Percentiles rank a stretch among this genome's conserved stretches.
These are phyloP conservation scores for Limnodromus scolopaceus DNA, from an alignment of 2,797 vertebrate genomes.

Conservation along the genomic window DNA sequence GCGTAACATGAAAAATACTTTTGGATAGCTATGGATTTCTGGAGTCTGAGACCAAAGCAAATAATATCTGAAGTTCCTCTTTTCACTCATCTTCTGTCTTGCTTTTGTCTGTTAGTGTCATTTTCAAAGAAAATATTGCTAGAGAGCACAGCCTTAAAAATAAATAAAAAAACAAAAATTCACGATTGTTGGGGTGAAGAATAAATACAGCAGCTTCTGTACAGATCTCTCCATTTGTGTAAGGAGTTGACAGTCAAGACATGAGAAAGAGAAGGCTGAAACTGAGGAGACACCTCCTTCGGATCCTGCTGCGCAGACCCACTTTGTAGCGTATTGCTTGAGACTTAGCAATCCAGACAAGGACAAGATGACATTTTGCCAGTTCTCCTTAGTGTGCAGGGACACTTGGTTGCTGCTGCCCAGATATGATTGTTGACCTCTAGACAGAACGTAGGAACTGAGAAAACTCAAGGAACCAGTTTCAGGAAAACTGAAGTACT, in stretches of 20 bases:
- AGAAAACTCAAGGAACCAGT: not conserved
- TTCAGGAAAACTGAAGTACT: not conserved
- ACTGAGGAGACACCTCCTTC: not conserved
- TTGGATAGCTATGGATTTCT: not conserved
- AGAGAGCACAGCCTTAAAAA: not conserved
- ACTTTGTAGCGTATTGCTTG: not conserved
- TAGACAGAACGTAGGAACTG: not conserved
- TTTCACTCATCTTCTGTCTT: not conserved
- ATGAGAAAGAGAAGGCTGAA: not conserved
- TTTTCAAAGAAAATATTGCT: not conserved
- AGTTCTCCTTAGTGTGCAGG: not conserved
- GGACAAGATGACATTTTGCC: not conserved
- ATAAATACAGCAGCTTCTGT: not conserved
- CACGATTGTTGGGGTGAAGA: not conserved
- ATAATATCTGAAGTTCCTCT: not conserved
- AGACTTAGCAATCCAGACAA: not conserved
- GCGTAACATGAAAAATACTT: not conserved
- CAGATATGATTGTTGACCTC: not conserved
- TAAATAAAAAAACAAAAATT: not conserved
- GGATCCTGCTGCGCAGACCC: not conserved
- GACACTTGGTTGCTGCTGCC: not conserved
- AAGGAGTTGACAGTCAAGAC: not conserved
- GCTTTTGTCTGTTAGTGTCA: not conserved
- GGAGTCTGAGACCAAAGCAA: not conserved
- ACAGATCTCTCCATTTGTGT: not conserved